Evolutionary conservation across 2,113 vertebrate species (phyloP).

Genomic region (Indicator indicator): DNA sequence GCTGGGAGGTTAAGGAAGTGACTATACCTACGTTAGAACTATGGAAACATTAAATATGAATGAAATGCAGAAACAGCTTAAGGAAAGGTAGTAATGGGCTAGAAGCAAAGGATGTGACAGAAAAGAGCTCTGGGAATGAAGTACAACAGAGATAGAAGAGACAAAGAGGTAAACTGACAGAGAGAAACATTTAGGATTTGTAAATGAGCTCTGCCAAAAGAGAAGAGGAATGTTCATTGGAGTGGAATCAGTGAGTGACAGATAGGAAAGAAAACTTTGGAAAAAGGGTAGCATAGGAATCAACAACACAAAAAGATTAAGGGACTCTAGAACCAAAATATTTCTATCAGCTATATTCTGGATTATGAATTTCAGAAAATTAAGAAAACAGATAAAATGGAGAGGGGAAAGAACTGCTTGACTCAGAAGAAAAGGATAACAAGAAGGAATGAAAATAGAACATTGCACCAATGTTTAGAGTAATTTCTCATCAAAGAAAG

Average conservation of each 20-base stretch:
- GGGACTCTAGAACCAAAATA: neutral
- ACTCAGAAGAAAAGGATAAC: neutral
- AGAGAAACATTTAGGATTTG: constrained; percentile 53
- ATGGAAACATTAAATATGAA: constrained; percentile 70
- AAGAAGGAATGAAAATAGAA: neutral
- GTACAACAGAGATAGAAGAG: neutral
- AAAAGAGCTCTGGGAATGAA: constrained; percentile 62
- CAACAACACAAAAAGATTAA: neutral
- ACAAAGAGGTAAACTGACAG: constrained; percentile 59
- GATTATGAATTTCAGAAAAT: neutral
- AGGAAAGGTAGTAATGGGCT: constrained; percentile 56
- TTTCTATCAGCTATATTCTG: neutral
- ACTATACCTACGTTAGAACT: constrained; percentile 55
- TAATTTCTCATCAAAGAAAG: neutral
- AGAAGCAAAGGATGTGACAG: constrained; percentile 64
- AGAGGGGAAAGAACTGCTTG: neutral
- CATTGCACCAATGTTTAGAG: neutral
- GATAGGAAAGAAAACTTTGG: constrained; percentile 5
- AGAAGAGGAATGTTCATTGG: constrained; percentile 27
- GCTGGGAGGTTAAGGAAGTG: constrained; percentile 53
- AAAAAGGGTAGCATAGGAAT: neutral
- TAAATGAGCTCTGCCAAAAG: constrained; percentile 58
- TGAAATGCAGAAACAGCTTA: constrained; percentile 68
- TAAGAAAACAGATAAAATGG: neutral
- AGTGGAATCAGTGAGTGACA: constrained; percentile 10